Base-by-base conservation (phyloP, 2,113 vertebrate genomes). In the Pterophyllum scalare region DNA sequence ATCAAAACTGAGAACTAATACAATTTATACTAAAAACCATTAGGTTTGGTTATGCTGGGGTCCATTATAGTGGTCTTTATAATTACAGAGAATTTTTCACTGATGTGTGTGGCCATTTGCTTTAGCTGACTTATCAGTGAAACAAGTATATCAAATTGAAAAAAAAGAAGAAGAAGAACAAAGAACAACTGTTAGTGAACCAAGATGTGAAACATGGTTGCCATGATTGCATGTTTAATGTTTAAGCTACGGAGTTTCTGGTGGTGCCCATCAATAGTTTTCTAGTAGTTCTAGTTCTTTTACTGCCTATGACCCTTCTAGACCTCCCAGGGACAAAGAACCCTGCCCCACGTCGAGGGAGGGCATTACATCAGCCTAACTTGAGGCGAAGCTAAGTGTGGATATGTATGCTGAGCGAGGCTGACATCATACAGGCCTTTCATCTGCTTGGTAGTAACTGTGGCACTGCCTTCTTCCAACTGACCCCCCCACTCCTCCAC, bases 341-440 rank as follows among this genome's bases (percentile, higher is more conserved):
- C 58, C 56, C 59, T 79, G 77, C 61, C 65, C 28, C 24, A 58
- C 57, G 59, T 82, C 38, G 28, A 28, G 61, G 61, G 86, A 80
- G 83, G 61, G 19, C 87, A 92, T 96, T 91, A 95, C 94, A 93
- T 96, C 95, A 96, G 78, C 83, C 79, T 84, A 17, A 89, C 93
- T 94, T 77, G 60, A 89, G 94, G 92, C 72, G 60, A 83, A 60
- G 1, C 76, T 88, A 75, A 83, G 80, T 81, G 80, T 90, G 79
- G 85, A 91, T 86, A 84, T 90, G 82, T 82, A 88, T 38, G 31
- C 89, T 94, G 94, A 95, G 88, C 95, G 93, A 95, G 80, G 89
- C 91, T 96, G 95, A 96, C 95, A 95, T 96, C 95, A 96, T 96
- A 79, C 89, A 43, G 28, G 74, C 88, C 88, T 92, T 91, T 90